These are phyloP conservation scores for Zalophus californianus DNA, from an alignment of 2,797 vertebrate genomes.

Conservation along the genomic window DNA sequence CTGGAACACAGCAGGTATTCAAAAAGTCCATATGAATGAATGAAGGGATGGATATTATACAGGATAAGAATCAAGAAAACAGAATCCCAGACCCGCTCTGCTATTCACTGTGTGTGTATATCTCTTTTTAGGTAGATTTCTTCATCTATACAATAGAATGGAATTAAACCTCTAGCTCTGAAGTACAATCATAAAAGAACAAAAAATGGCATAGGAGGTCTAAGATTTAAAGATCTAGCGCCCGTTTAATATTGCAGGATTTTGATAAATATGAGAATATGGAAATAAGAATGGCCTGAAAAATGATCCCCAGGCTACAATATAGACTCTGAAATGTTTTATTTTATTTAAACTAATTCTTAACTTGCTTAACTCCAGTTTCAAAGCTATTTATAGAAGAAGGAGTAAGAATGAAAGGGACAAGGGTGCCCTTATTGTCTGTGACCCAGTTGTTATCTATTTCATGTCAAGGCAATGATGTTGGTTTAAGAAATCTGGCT, in stretches of 20 bases:
- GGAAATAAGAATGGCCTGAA: neutral
- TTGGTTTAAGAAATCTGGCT: conserved; percentile 7
- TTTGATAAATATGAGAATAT: conserved; percentile 7
- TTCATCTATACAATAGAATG: neutral
- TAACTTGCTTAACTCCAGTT: neutral
- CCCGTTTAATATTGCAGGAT: neutral
- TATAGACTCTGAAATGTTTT: neutral
- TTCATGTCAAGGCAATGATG: neutral
- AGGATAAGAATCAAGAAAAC: conserved; percentile 19
- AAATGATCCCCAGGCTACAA: neutral
- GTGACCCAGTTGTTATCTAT: conserved; percentile 3
- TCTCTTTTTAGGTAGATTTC: neutral
- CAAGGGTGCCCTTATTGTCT: neutral
- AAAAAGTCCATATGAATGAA: neutral
- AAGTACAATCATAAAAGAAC: neutral
- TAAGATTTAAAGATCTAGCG: neutral
- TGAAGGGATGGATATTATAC: neutral
- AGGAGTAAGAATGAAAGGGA: conserved; percentile 12
- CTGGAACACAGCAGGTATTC: neutral
- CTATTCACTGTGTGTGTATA: neutral
- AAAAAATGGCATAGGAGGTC: neutral
- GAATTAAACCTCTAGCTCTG: neutral
- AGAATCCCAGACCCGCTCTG: neutral
- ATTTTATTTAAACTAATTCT: conserved; percentile 35
- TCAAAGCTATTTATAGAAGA: conserved; percentile 11